Percentiles rank a stretch among this genome's conserved stretches.
These are phyloP conservation scores for Tetragonula clypearis DNA, from an alignment of 1,140 invertebrate species.

Conservation along the genomic window DNA sequence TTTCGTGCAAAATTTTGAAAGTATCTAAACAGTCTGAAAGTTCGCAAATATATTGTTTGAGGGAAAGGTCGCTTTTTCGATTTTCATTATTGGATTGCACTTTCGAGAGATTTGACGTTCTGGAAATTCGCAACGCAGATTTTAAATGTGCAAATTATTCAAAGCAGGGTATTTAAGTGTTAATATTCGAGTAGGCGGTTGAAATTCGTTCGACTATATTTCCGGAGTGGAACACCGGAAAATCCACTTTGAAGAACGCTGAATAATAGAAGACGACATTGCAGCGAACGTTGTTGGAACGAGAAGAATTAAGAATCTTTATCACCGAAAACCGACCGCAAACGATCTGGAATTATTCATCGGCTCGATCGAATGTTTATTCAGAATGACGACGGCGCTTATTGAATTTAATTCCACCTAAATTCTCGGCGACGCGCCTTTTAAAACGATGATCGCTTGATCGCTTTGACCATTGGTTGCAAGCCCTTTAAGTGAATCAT, in stretches of 20 bases:
- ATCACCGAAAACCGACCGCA: not conserved
- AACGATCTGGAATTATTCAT: constrained; percentile 33
- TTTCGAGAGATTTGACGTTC: too few species aligned
- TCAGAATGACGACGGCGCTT: constrained; percentile 1
- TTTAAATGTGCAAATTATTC: too few species aligned
- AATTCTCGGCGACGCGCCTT: not conserved
- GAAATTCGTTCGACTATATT: not conserved
- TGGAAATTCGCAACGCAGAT: too few species aligned
- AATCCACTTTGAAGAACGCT: not conserved
- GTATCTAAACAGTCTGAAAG: too few species aligned
- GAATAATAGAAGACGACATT: too few species aligned
- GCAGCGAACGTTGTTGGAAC: not conserved
- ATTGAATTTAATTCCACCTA: not conserved
- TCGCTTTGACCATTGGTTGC: constrained; percentile 9
- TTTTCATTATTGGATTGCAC: too few species aligned
- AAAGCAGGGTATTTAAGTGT: too few species aligned
- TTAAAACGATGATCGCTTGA: not conserved
- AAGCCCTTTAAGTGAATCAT: constrained; percentile 29
- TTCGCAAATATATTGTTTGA: too few species aligned
- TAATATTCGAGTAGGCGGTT: not conserved
- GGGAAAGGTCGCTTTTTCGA: too few species aligned
- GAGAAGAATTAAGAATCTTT: not conserved
- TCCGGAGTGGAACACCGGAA: not conserved
- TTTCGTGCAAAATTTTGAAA: too few species aligned
- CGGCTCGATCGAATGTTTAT: constrained; percentile 26